Percentiles rank a stretch among this genome's conserved stretches.
Conservation (phyloP, 2,797 vertebrate genomes). For the Karalla daura region DNA sequence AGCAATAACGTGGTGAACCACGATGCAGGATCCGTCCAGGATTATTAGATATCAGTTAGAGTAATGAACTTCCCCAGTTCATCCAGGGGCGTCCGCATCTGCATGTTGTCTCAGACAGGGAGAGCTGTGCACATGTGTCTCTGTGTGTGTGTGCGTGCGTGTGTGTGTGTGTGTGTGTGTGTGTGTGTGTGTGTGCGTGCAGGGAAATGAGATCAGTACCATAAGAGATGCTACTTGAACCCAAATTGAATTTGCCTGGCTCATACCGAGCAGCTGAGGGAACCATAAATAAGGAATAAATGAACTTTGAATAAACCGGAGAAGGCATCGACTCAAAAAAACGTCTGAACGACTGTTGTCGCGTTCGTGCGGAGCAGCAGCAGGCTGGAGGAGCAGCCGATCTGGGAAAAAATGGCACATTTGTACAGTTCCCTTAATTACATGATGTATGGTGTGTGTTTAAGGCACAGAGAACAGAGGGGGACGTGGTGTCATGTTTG, state of each 20-base stretch:
- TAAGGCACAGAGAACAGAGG: background rate
- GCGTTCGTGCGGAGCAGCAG: background rate
- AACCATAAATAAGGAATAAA: background rate
- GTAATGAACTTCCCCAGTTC: constrained; percentile 41
- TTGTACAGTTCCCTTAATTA: too few relatives aligned
- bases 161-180: background rate
- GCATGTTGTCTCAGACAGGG: constrained; percentile 7
- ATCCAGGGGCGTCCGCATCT: constrained; percentile 24
- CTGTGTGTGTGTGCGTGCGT: background rate
- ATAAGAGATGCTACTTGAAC: constrained; percentile 1
- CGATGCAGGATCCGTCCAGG: constrained; percentile 17
- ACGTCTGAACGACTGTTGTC: background rate
- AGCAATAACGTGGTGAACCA: constrained; percentile 39
- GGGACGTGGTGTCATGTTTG: too few relatives aligned
- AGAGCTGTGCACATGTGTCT: background rate
- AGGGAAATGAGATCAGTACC: constrained; percentile 23
- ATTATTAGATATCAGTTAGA: constrained; percentile 46
- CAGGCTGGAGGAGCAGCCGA: too few relatives aligned
- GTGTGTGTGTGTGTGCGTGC: background rate
- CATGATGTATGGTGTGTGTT: background rate
- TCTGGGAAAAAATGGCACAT: too few relatives aligned
- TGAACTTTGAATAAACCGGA: background rate
- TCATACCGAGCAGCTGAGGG: background rate
- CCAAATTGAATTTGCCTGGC: constrained; percentile 18
- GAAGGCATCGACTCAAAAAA: background rate